Percentiles rank a stretch among this genome's conserved stretches.
phyloP scores from a whole-genome alignment of 2,797 vertebrate genomes.

The Myotis myotis region DNA sequence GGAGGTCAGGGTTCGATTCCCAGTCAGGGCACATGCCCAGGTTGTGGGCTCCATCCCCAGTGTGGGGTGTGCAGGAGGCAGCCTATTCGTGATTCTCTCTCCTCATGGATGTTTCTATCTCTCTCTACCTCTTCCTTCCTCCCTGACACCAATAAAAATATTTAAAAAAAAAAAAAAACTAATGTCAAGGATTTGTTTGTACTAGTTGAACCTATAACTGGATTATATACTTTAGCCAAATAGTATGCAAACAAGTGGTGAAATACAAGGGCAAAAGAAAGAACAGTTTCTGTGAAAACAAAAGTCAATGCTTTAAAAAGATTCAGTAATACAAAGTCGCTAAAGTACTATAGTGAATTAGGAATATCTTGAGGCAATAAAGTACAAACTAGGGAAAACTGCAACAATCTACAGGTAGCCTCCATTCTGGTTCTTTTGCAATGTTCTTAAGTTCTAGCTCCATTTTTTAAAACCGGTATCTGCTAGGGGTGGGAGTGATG shows the following conservation, averaged over 20 bases:
- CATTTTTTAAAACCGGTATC: neutral
- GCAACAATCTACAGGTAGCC: neutral
- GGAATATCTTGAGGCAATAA: neutral
- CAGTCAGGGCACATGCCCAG: too few relatives aligned
- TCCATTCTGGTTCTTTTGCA: neutral
- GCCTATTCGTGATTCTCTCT: too few relatives aligned
- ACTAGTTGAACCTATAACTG: neutral
- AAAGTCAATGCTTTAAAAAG: conserved; percentile 11
- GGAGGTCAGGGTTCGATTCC: too few relatives aligned
- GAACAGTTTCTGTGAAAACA: neutral
- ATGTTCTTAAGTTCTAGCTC: neutral
- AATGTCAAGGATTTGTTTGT: neutral
- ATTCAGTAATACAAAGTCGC: neutral
- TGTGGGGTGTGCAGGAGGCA: too few relatives aligned
- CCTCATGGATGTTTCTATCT: too few relatives aligned
- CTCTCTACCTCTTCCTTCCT: too few relatives aligned
- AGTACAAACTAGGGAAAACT: neutral
- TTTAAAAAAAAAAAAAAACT: neutral
- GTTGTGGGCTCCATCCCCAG: too few relatives aligned
- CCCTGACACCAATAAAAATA: too few relatives aligned
- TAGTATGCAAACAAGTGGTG: neutral
- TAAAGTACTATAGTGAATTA: neutral
- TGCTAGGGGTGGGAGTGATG: too few relatives aligned
- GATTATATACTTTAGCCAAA: neutral
- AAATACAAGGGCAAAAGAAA: neutral